Percentiles rank a stretch among this genome's conserved stretches.
Conservation (phyloP, 2,113 vertebrate species). For the Lichenostomus cassidix region DNA sequence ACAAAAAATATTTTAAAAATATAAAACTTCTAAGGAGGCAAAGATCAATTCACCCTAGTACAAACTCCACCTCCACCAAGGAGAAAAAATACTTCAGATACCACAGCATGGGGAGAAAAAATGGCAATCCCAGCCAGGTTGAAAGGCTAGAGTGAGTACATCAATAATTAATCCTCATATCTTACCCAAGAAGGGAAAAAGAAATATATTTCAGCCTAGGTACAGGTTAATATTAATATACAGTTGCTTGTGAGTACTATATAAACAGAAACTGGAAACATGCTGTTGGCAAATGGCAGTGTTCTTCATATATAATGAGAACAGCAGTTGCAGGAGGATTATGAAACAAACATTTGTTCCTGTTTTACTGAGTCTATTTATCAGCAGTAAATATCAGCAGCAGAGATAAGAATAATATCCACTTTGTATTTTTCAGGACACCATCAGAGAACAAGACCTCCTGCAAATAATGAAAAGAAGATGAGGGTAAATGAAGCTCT, state of each 20-base stretch:
- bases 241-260: not conserved
- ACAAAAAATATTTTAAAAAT: not conserved
- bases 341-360: constrained; percentile 27
- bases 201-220: not conserved
- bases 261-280: not conserved
- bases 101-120: not conserved
- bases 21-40: not conserved
- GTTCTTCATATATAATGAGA: not conserved
- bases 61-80: not conserved
- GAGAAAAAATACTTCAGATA: not conserved
- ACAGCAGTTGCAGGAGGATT: constrained; percentile 15
- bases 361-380: constrained; percentile 13
- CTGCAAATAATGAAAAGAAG: constrained; percentile 44
- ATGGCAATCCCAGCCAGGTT: not conserved
- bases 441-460: constrained; percentile 13
- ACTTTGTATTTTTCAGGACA: constrained; percentile 25
- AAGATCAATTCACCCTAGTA: not conserved
- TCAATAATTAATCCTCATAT: not conserved
- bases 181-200: not conserved
- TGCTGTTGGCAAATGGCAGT: not conserved
- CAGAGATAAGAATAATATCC: constrained; percentile 11
- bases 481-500: constrained; percentile 27
- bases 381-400: constrained; percentile 15
- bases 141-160: not conserved
- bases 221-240: not conserved